Conservation (phyloP, 2,113 vertebrate species). For the Oreochromis spilurus region DNA sequence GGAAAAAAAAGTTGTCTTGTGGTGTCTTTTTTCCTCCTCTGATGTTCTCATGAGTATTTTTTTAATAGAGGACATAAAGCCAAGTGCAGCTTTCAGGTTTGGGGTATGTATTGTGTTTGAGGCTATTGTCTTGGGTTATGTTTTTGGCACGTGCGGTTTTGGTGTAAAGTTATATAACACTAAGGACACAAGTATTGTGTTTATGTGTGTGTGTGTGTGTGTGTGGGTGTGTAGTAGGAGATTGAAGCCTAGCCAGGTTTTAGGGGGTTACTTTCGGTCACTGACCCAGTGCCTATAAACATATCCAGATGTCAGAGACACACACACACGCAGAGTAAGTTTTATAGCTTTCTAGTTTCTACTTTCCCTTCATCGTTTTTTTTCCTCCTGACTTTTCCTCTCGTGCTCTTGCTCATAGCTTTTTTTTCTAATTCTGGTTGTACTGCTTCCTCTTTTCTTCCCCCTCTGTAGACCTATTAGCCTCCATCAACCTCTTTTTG, state of each 20-base stretch:
- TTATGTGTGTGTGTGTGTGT: not conserved
- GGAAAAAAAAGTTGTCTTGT: not conserved
- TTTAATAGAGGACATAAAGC: not conserved
- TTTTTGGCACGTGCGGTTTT: not conserved
- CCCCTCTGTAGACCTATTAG: not conserved
- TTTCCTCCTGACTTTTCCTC: not conserved
- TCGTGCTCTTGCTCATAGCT: not conserved
- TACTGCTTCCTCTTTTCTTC: not conserved
- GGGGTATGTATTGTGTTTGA: not conserved
- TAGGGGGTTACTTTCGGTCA: conserved; percentile 62
- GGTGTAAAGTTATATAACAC: conserved; percentile 14
- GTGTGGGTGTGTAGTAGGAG: conserved; percentile 6
- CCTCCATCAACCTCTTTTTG: not conserved
- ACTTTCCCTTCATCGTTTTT: not conserved
- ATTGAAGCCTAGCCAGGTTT: conserved; percentile 29
- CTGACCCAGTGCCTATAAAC: conserved; percentile 70
- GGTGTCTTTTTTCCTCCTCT: not conserved
- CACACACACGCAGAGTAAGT: not conserved
- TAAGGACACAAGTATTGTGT: not conserved
- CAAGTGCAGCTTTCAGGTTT: not conserved
- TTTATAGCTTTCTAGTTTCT: conserved; percentile 16
- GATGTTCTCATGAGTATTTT: not conserved
- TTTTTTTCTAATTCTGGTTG: not conserved
- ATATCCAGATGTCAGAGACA: conserved; percentile 38
- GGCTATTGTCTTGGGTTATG: not conserved